Conservation (phyloP, 2,113 vertebrate genomes). For the Amazona guildingii region DNA sequence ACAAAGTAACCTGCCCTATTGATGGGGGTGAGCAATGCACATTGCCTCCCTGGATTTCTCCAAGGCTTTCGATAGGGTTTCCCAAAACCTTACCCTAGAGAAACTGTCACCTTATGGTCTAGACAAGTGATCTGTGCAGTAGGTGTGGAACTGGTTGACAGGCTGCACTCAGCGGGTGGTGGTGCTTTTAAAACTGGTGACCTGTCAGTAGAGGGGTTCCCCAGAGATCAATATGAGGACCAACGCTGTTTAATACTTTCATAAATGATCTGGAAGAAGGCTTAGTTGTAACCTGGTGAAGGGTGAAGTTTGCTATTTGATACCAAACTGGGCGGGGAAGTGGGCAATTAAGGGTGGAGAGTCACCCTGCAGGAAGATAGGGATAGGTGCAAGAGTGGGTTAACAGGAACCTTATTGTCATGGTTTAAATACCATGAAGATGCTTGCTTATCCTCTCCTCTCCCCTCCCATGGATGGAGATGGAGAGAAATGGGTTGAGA, state of each 20-base stretch:
- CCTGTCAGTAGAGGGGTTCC: background rate
- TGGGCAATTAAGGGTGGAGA: background rate
- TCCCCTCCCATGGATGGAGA: background rate
- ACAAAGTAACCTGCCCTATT: background rate
- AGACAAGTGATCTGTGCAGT: background rate
- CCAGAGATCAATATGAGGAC: background rate
- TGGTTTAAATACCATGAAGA: background rate
- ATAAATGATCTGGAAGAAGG: background rate
- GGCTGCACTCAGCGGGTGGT: background rate
- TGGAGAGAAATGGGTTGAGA: background rate
- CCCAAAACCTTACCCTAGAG: background rate
- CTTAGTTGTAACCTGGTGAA: background rate
- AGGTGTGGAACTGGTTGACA: background rate
- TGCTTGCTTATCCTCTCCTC: background rate
- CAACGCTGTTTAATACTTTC: background rate
- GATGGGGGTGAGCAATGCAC: background rate
- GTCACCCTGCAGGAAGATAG: background rate
- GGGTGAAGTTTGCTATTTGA: background rate
- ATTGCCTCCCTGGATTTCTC: background rate
- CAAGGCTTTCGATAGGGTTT: background rate
- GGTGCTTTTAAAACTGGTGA: background rate
- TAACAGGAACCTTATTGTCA: background rate
- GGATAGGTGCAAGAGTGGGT: background rate
- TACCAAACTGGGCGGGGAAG: background rate
- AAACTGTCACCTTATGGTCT: background rate